Base-by-base conservation (phyloP, 2,113 vertebrate genomes). In the Morphnarchus princeps region DNA sequence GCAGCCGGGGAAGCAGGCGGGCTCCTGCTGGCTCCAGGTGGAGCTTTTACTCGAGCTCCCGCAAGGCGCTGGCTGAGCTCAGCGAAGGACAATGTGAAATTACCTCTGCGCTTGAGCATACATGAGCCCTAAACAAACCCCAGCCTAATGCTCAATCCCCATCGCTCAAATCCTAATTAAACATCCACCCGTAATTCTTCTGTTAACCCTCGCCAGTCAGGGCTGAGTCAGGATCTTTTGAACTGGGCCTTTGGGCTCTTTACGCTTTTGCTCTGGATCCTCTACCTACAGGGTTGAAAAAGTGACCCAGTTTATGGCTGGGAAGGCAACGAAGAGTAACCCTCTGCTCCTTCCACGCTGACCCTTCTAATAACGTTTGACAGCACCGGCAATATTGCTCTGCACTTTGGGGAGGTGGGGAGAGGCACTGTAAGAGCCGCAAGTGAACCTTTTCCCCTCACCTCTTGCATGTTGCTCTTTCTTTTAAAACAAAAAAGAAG, bases 11-110 rank as follows among this genome's bases (percentile, higher is more conserved):
- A 89, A 69, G 65, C 85, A 40, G 69, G 34, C 40, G 24, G 50
- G 69, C 80, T 61, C 43, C 0, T 3, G 25, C 54, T 78, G 90
- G 96, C 98, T 97, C 97, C 96, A 98, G 97, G 97, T 92, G 97
- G 98, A 98, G 97, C 97, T 96, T 98, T 98, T 84, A 95, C 95
- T 97, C 97, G n/a, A 96, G 93, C 57, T 87, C 96, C 96, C 12
- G 19, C 78, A 26, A 11, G 10, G 49, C 28, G 3, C 78, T 47
- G 85, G 38, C 65, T 63, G 84, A 97, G 71, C 47, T 52, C 10
- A 1, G 61, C 8, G 0, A 87, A 95, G 78, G 81, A 61, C 91
- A 77, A 29, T 63, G 87, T 91, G 87, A 95, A 94, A 96, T 95
- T 93, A 90, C 57, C 58, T 93, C 7, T 1, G 49, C 5, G 7